phyloP scores from a whole-genome alignment of 2,113 vertebrate genomes.

The Melanocharis versteri region DNA sequence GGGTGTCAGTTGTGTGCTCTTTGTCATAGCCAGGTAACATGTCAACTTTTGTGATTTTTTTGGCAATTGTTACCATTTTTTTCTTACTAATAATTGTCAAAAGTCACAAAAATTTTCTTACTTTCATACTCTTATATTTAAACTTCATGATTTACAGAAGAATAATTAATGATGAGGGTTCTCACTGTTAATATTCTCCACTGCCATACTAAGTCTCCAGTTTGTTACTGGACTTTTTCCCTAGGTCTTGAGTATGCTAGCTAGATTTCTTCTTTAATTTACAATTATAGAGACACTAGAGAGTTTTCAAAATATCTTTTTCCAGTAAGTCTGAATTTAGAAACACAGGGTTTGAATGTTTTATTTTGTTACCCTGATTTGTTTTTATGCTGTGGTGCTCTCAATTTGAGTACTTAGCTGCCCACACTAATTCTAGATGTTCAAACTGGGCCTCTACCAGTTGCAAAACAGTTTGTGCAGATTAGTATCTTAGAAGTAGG shows the following conservation, averaged over 20 bases:
- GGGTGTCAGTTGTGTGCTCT: conserved; percentile 99
- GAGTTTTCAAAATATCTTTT: not conserved
- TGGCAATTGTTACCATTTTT: conserved; percentile 80
- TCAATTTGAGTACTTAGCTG: not conserved
- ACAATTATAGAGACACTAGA: not conserved
- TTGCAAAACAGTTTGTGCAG: not conserved
- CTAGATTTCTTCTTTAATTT: not conserved
- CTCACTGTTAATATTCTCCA: conserved; percentile 1
- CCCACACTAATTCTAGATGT: not conserved
- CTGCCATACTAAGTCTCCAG: not conserved
- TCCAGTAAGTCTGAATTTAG: not conserved
- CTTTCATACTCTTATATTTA: conserved; percentile 63
- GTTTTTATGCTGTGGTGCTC: not conserved
- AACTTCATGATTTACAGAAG: conserved; percentile 31
- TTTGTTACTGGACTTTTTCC: conserved; percentile 17
- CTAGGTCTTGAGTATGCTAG: not conserved
- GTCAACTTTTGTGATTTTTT: conserved; percentile 85
- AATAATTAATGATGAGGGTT: conserved; percentile 26
- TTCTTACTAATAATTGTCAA: conserved; percentile 82
- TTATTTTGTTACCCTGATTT: not conserved
- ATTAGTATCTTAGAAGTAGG: not conserved
- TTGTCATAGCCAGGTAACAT: conserved; percentile 99
- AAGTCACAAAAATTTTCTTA: conserved; percentile 79
- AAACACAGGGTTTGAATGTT: not conserved
- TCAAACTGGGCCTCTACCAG: not conserved